Conservation (phyloP, 1,140 invertebrate species). For the Ladona fulva region DNA sequence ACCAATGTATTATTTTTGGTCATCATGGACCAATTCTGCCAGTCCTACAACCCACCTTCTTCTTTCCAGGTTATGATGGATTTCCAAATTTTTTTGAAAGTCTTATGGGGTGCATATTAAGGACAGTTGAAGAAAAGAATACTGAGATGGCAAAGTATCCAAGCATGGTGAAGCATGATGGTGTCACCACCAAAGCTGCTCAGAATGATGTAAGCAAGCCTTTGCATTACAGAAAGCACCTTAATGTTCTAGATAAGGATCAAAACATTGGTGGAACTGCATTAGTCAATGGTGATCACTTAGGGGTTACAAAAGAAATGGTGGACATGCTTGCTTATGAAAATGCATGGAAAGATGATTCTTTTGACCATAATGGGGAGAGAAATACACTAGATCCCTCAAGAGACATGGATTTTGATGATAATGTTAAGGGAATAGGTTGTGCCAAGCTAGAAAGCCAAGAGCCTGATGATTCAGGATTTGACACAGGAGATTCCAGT, state of each 20-base stretch:
- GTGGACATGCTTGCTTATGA: neutral
- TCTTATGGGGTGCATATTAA: conserved; percentile 53
- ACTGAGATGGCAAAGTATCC: conserved; percentile 23
- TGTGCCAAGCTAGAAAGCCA: neutral
- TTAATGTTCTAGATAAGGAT: too few relatives aligned
- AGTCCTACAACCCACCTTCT: too few relatives aligned
- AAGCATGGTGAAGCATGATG: conserved; percentile 25
- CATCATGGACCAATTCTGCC: too few relatives aligned
- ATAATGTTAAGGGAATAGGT: neutral
- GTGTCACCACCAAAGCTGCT: neutral
- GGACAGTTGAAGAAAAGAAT: conserved; percentile 33
- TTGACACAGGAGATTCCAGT: conserved; percentile 36
- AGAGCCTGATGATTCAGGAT: conserved; percentile 34
- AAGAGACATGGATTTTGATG: neutral
- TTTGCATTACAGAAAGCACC: neutral
- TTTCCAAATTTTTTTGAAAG: conserved; percentile 70
- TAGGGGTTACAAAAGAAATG: neutral
- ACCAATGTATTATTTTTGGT: too few relatives aligned
- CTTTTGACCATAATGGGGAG: neutral
- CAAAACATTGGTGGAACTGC: too few relatives aligned
- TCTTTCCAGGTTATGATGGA: conserved; percentile 60
- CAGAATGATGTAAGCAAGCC: neutral
- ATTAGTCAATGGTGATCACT: neutral
- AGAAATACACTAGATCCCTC: neutral
- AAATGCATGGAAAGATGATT: neutral